These are phyloP conservation scores for Lasioglossum calceatum DNA, from an alignment of 2,888 invertebrate species.

Conservation along the genomic window DNA sequence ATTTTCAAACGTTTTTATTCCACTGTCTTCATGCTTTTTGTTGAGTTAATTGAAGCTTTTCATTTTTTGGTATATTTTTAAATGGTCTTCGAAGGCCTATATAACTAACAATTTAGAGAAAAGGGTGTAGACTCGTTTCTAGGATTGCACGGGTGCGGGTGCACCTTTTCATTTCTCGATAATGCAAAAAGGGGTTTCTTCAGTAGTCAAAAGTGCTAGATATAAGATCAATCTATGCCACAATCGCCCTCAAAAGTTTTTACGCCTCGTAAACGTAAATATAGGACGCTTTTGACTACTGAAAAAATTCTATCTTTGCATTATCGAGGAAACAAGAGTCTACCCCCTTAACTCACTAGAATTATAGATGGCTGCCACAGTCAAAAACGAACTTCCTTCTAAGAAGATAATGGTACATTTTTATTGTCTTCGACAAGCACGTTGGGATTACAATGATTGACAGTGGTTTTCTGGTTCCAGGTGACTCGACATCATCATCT, in stretches of 20 bases:
- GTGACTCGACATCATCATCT: slow-evolving; percentile 82
- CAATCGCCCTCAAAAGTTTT: too few species aligned
- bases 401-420: neutral
- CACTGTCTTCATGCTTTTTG: neutral
- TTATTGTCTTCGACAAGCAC: neutral
- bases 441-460: neutral
- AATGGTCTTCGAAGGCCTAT: neutral
- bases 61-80: neutral
- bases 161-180: too few species aligned
- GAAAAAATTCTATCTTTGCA: too few species aligned
- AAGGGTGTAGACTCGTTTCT: too few species aligned
- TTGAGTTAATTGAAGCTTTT: neutral
- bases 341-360: too few species aligned
- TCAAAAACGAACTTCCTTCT: neutral
- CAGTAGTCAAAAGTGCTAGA: too few species aligned
- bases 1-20: neutral
- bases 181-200: too few species aligned
- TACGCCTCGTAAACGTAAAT: too few species aligned
- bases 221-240: too few species aligned
- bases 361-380: neutral
- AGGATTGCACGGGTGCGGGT: too few species aligned
- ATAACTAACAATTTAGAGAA: neutral
- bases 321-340: too few species aligned
- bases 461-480: slow-evolving; percentile 64
- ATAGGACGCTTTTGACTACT: too few species aligned